Evolutionary conservation across 2,888 invertebrate genomes (phyloP).

Genomic region (Pheosia tremula): DNA sequence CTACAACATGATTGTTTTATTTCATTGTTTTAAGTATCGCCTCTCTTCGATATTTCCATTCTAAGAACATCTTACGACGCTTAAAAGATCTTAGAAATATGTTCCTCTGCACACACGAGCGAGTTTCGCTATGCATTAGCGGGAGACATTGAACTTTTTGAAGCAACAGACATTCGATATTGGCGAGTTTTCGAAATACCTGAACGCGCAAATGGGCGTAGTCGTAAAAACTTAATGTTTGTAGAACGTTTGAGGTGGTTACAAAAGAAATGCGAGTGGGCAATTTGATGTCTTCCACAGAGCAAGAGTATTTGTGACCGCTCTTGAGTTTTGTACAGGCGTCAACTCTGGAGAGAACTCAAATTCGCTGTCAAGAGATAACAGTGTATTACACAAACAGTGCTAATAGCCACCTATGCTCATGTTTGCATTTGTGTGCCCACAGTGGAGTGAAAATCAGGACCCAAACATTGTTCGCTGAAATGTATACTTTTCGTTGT

Average conservation of each 20-base stretch:
- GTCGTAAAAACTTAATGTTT: neutral
- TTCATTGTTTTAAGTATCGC: neutral
- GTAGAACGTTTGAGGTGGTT: neutral
- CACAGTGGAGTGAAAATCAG: too few species aligned
- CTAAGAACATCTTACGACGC: slow-evolving; percentile 15
- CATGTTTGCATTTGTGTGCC: too few species aligned
- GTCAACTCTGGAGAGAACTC: too few species aligned
- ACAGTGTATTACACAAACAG: too few species aligned
- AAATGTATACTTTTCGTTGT: too few species aligned
- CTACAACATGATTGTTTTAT: slow-evolving; percentile 2
- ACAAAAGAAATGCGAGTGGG: neutral
- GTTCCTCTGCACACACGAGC: slow-evolving; percentile 14
- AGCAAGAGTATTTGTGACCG: neutral
- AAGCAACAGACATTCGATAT: slow-evolving; percentile 13
- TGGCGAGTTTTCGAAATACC: slow-evolving; percentile 19
- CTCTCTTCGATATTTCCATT: slow-evolving; percentile 1
- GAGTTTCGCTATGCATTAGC: slow-evolving; percentile 26
- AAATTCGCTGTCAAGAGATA: too few species aligned
- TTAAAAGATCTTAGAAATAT: slow-evolving; percentile 32
- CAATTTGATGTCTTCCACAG: neutral
- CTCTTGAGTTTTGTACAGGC: neutral
- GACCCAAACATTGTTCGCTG: too few species aligned
- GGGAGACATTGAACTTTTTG: slow-evolving; percentile 27
- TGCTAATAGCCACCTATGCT: too few species aligned
- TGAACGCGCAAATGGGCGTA: neutral